Conservation (phyloP, 2,797 vertebrate genomes). For the Typhlichthys eigenmanni region DNA sequence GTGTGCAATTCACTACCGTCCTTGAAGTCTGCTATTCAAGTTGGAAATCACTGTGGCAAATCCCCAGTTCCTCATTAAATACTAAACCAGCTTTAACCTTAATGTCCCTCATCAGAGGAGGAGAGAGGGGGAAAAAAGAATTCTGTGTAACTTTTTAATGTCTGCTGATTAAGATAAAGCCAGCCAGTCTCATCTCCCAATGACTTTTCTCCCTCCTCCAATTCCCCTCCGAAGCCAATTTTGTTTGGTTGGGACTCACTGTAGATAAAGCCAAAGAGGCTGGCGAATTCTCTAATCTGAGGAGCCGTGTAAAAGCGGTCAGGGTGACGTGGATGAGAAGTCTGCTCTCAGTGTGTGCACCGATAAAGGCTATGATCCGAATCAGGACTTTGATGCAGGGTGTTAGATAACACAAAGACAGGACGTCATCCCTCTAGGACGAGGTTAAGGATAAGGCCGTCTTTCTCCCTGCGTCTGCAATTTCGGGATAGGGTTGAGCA, state of each 20-base stretch:
- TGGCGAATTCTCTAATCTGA: conserved; percentile 72
- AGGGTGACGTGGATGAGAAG: conserved; percentile 61
- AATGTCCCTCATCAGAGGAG: conserved; percentile 53
- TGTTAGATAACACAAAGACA: conserved; percentile 67
- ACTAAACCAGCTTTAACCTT: conserved; percentile 49
- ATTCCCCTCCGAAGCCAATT: conserved; percentile 69
- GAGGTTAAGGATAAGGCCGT: conserved; percentile 40
- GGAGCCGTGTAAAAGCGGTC: conserved; percentile 55
- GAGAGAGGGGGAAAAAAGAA: conserved; percentile 49
- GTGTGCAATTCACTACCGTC: conserved; percentile 54
- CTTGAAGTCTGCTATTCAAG: conserved; percentile 61
- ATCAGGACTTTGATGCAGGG: conserved; percentile 71
- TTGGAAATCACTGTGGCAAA: conserved; percentile 50
- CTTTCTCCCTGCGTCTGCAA: conserved; percentile 23
- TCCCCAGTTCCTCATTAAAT: conserved; percentile 43
- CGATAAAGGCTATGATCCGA: conserved; percentile 68
- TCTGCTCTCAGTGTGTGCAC: conserved; percentile 60
- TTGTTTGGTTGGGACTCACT: conserved; percentile 63
- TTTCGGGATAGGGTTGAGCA: conserved; percentile 33
- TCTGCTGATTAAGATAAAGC: conserved; percentile 75
- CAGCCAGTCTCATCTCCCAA: conserved; percentile 46
- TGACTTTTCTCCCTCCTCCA: conserved; percentile 44
- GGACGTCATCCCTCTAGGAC: conserved; percentile 49
- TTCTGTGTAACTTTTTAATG: conserved; percentile 71
- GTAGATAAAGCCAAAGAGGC: conserved; percentile 68